Base-by-base conservation (phyloP, 92 coral and sea anemone species). In the Actinernus sp. region DNA sequence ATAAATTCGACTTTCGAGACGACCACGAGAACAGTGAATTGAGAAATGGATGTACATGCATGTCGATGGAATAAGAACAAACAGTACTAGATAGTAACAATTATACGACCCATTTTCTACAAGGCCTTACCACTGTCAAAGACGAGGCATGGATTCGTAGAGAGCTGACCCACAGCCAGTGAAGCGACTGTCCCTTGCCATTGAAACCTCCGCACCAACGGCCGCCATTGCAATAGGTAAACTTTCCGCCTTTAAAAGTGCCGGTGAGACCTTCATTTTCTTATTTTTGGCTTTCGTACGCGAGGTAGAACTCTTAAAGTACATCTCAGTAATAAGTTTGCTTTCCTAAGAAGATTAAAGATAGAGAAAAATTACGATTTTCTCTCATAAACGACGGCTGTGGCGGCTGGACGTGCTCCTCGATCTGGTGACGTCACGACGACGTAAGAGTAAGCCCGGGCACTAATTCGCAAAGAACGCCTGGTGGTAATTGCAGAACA, bases 101-200 rank as follows among this genome's bases (percentile, higher is more conserved):
- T 18, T 32, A 30, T 20, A 65, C 3, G 3, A 6, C 1, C 41
- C 6, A 3, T 7, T 22, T 21, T 7, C 6, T 2, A 6, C 19
- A 25, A 12, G 39, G 22, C 22, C 81, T 72, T 71, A 90, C 97
- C 92, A 71, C 71, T 90, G 97, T 90, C 97, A 90, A 90, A 90
- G 88, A 90, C 97, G 92, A 72, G 89, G 97, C 91, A 73, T 76
- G 97, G 97, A 85, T 90, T 90, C 97, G 97, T 85, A 90, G 79
- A 69, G 79, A 59, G 61, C 61, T 41, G 92, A 63, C 31, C 63
- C 90, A 78, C 84, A 44, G 91, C 71, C 78, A 63, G n/a, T n/a
- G n/a, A 68, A 54, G 45, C 46, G 48, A 68, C 46, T 38, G 65
- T 32, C 50, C 52, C 29, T 48, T 55, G 50, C 23, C 24, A 68